phyloP scores from a whole-genome alignment of 2,888 invertebrate species.

The Epistrophe grossulariae region DNA sequence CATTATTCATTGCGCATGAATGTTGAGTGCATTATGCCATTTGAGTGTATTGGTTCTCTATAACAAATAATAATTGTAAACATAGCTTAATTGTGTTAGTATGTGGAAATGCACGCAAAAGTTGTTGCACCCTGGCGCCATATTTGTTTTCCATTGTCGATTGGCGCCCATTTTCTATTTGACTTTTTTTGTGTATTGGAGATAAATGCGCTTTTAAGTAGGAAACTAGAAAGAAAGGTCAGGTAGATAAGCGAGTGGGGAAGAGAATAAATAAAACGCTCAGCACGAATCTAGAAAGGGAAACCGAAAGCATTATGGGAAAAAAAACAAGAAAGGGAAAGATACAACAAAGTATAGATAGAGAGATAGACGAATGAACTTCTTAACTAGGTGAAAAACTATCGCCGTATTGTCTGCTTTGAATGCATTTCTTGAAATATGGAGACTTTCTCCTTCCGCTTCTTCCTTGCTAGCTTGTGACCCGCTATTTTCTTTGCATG shows the following conservation, averaged over 20 bases:
- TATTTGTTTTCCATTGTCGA: conserved; percentile 64
- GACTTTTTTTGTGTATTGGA: conserved; percentile 19
- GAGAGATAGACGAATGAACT: conserved; percentile 63
- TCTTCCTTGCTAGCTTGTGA: conserved; percentile 12
- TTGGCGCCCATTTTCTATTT: conserved; percentile 73
- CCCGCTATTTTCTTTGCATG: conserved; percentile 7
- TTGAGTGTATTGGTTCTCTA: conserved; percentile 23
- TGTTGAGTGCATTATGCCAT: conserved; percentile 8
- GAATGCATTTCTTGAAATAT: conserved; percentile 51
- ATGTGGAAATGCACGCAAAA: conserved; percentile 59
- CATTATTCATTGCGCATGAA: conserved; percentile 26
- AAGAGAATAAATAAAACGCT: conserved; percentile 15
- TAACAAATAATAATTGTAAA: conserved; percentile 52
- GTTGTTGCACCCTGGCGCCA: conserved; percentile 71
- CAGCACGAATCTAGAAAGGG: conserved; percentile 60
- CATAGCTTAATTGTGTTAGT: conserved; percentile 47
- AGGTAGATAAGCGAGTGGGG: conserved; percentile 48
- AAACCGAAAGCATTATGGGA: conserved; percentile 57
- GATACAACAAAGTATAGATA: conserved; percentile 38
- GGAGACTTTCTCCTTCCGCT: conserved; percentile 56
- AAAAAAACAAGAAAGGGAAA: conserved; percentile 57
- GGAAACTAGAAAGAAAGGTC: conserved; percentile 66
- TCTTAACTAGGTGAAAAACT: conserved; percentile 76
- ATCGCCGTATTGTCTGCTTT: conserved; percentile 67
- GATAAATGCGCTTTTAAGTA: conserved; percentile 53